phyloP scores from a whole-genome alignment of 2,888 invertebrate species.

The Drosophila atroscutellata region DNA sequence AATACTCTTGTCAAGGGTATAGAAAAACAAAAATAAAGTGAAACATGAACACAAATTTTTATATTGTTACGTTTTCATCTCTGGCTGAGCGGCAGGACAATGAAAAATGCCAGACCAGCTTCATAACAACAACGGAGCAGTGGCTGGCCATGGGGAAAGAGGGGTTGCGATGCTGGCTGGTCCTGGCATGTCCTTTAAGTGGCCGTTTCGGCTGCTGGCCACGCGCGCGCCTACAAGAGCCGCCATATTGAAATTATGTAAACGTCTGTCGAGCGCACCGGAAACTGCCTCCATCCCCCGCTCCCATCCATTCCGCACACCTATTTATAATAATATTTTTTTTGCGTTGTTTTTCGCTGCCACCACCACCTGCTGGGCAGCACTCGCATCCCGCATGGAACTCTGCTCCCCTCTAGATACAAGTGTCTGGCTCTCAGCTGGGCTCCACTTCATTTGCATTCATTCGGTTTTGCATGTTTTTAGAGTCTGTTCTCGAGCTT shows the following conservation, averaged over 20 bases:
- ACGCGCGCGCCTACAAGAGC: conserved; percentile 58
- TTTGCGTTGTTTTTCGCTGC: conserved; percentile 14
- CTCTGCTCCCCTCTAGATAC: background rate
- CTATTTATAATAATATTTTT: conserved; percentile 39
- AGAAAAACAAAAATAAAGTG: conserved; percentile 40
- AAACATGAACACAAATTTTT: conserved; percentile 73
- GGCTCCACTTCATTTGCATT: conserved; percentile 65
- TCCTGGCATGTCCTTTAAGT: conserved; percentile 60
- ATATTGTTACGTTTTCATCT: conserved; percentile 71
- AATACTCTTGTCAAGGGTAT: background rate
- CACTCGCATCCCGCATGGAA: background rate
- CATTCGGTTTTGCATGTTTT: conserved; percentile 64
- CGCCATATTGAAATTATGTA: conserved; percentile 75
- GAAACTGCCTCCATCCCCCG: conserved; percentile 35
- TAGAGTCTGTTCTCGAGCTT: conserved; percentile 49
- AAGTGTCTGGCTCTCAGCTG: conserved; percentile 39
- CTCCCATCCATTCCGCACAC: background rate
- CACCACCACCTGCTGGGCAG: conserved; percentile 51
- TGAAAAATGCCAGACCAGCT: conserved; percentile 39
- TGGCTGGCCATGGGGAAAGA: background rate
- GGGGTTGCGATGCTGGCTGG: conserved; percentile 14
- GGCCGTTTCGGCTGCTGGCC: conserved; percentile 68
- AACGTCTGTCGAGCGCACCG: conserved; percentile 63
- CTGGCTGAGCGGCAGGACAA: conserved; percentile 33
- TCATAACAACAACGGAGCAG: conserved; percentile 13